Percentiles rank a stretch among this genome's conserved stretches.
These are phyloP conservation scores for Channallabes apus DNA, from an alignment of 2,797 vertebrate genomes.

Conservation along the genomic window DNA sequence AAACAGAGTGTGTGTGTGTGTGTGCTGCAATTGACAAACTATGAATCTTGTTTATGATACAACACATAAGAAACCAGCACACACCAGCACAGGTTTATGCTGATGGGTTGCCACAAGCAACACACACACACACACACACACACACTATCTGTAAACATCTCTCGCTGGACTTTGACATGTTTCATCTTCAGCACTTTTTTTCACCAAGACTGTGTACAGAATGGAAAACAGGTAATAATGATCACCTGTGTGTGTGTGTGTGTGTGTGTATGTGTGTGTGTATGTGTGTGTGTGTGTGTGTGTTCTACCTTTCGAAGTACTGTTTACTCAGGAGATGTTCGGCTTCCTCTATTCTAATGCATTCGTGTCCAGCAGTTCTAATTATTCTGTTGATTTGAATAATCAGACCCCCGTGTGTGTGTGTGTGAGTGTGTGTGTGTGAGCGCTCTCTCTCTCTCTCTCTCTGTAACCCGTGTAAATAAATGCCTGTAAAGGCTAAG, in stretches of 20 bases:
- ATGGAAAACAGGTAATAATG: neutral
- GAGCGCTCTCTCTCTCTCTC: neutral
- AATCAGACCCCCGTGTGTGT: conserved; percentile 2
- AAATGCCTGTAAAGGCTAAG: conserved; percentile 12
- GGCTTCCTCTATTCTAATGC: neutral
- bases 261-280: neutral
- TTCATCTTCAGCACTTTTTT: neutral
- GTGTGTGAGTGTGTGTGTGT: neutral
- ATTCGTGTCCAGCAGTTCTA: neutral
- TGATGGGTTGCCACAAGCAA: neutral
- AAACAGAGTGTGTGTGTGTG: neutral
- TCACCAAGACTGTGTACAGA: neutral
- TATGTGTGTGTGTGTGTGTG: neutral
- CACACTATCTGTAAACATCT: no score
- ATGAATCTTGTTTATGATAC: conserved; percentile 23
- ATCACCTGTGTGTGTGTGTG: conserved; percentile 3
- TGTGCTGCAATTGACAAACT: neutral
- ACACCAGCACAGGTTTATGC: neutral
- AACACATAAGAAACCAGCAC: conserved; percentile 3
- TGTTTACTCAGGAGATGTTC: neutral
- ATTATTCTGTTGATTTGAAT: conserved; percentile 7
- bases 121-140: neutral
- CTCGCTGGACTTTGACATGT: neutral
- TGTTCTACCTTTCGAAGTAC: neutral
- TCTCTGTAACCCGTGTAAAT: conserved; percentile 3